Percentiles rank a stretch among this genome's conserved stretches.
These are phyloP conservation scores for Rhabdomys dilectus DNA, from an alignment of 2,113 vertebrate genomes.

Conservation along the genomic window DNA sequence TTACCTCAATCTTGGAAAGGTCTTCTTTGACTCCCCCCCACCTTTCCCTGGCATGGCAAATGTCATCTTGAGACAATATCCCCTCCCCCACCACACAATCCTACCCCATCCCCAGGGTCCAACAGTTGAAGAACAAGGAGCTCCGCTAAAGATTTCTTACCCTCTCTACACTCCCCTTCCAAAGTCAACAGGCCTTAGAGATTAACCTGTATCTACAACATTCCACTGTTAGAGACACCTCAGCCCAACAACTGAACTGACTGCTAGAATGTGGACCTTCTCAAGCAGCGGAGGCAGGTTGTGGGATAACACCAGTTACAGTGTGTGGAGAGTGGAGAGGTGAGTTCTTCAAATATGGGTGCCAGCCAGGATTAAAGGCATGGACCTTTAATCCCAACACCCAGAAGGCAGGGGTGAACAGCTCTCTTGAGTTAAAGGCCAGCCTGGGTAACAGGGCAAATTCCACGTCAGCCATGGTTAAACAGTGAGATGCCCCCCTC, in stretches of 20 bases:
- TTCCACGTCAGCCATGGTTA: background rate
- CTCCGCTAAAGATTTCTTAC: slow-evolving; percentile 10
- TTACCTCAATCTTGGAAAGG: background rate
- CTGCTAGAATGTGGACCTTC: background rate
- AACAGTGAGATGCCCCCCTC: background rate
- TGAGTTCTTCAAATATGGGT: background rate
- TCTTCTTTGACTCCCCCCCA: background rate
- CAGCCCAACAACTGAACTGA: background rate
- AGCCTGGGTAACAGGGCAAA: background rate
- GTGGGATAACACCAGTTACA: background rate
- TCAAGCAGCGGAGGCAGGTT: background rate
- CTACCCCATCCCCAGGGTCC: background rate
- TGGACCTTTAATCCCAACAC: background rate
- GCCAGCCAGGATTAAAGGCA: background rate
- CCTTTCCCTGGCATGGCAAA: background rate
- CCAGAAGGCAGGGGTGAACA: background rate
- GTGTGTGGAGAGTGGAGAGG: background rate
- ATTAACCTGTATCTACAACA: background rate
- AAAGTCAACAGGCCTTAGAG: background rate
- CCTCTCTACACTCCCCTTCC: background rate
- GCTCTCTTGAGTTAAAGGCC: background rate
- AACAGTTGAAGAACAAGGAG: background rate
- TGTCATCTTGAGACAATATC: background rate
- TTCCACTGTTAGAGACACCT: background rate
- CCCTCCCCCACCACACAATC: background rate